Percentiles rank a stretch among this genome's conserved stretches.
Conservation (phyloP, 2,888 invertebrate genomes). For the Heteropelma amictum region DNA sequence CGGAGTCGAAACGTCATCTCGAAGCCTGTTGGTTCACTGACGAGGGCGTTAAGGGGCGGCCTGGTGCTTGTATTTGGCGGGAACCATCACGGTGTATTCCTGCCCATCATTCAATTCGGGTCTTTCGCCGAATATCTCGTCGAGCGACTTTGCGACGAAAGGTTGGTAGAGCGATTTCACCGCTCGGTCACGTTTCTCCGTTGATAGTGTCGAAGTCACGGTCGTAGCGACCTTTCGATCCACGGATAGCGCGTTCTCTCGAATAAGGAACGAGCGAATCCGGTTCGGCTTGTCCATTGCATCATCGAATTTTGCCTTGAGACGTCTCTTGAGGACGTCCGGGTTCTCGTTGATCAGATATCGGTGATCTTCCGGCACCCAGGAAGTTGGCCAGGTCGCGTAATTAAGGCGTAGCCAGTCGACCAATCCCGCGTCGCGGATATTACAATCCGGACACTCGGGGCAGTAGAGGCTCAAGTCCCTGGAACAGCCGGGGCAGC, state of each 20-base stretch:
- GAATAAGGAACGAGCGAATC: neutral
- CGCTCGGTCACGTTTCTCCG: no score
- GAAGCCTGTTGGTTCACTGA: no score
- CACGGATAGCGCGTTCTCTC: conserved; percentile 12
- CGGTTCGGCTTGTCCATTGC: conserved; percentile 12
- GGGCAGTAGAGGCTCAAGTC: conserved; percentile 28
- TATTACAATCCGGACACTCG: neutral
- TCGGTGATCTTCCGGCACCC: conserved; percentile 16
- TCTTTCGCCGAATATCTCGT: no score
- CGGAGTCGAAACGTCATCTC: no score
- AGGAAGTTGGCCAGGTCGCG: conserved; percentile 11
- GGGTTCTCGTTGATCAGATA: conserved; percentile 17
- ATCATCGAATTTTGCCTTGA: conserved; percentile 10
- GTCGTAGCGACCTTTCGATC: neutral
- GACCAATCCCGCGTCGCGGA: conserved; percentile 10
- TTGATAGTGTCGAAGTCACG: no score
- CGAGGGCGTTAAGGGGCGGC: no score
- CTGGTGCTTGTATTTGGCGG: no score
- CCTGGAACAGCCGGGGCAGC: conserved; percentile 25
- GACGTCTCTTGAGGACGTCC: neutral
- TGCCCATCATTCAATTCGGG: no score
- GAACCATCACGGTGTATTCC: no score
- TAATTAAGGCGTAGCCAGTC: conserved; percentile 23
- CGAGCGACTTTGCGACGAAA: no score
- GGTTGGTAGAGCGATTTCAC: no score